phyloP scores from a whole-genome alignment of 2,113 vertebrate genomes.

The Sorex araneus region DNA sequence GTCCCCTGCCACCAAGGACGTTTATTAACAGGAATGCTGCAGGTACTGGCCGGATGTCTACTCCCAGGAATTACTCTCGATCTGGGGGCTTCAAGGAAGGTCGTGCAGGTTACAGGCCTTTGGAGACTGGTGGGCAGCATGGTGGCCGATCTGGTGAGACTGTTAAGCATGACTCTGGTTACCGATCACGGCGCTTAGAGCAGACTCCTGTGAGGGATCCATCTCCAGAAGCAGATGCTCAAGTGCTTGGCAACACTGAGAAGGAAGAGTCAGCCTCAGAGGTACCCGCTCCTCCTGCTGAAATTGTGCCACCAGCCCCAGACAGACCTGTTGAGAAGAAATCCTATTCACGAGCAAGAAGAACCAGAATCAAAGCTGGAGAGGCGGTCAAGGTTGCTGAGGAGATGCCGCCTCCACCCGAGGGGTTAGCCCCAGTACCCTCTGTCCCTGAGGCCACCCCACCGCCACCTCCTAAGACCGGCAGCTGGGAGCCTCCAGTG shows the following conservation, averaged over 20 bases:
- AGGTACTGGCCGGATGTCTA: slow-evolving; percentile 85
- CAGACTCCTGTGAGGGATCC: slow-evolving; percentile 82
- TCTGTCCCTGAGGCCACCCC: slow-evolving; percentile 80
- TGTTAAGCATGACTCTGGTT: slow-evolving; percentile 83
- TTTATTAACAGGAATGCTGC: slow-evolving; percentile 88
- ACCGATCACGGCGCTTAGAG: slow-evolving; percentile 85
- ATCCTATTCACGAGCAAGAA: slow-evolving; percentile 95
- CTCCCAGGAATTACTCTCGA: slow-evolving; percentile 86
- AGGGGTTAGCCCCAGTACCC: slow-evolving; percentile 82
- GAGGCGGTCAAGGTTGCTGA: slow-evolving; percentile 94
- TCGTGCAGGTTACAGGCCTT: slow-evolving; percentile 85
- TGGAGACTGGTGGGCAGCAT: slow-evolving; percentile 73
- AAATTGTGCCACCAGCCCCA: slow-evolving; percentile 79
- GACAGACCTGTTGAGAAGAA: slow-evolving; percentile 96
- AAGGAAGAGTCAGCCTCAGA: slow-evolving; percentile 88
- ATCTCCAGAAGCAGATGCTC: slow-evolving; percentile 84
- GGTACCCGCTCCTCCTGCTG: slow-evolving; percentile 75
- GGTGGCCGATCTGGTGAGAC: slow-evolving; percentile 84
- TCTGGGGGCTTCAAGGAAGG: slow-evolving; percentile 89
- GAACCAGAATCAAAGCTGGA: slow-evolving; percentile 94
- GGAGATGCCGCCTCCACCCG: slow-evolving; percentile 86
- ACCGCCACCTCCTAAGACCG: slow-evolving; percentile 84
- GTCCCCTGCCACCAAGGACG: slow-evolving; percentile 82
- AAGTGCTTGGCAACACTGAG: slow-evolving; percentile 80
- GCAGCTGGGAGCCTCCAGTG: slow-evolving; percentile 85